phyloP scores from a whole-genome alignment of 2,888 invertebrate species.

The Chironomus riparius region DNA sequence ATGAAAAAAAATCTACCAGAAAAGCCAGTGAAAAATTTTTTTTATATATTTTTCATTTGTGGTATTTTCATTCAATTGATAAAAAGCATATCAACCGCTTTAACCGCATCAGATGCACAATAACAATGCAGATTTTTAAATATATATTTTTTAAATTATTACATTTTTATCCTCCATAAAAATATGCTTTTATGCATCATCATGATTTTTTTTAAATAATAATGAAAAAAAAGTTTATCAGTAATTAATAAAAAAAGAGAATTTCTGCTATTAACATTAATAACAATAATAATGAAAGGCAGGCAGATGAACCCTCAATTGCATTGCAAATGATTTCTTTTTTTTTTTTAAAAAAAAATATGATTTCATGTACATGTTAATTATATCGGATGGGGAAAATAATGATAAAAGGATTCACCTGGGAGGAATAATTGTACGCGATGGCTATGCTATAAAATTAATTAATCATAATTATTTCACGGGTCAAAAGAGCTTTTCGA shows the following conservation, averaged over 20 bases:
- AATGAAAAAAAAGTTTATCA: neutral
- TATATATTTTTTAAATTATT: slow-evolving; percentile 6
- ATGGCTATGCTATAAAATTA: slow-evolving; percentile 16
- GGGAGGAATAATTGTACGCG: neutral
- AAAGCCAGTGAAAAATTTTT: neutral
- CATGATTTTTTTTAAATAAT: neutral
- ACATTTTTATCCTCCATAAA: slow-evolving; percentile 1
- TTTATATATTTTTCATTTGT: neutral
- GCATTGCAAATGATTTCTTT: neutral
- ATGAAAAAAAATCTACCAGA: no score
- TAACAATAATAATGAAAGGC: neutral
- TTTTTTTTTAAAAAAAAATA: neutral
- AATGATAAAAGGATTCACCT: slow-evolving; percentile 15
- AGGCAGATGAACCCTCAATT: neutral
- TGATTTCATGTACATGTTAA: neutral
- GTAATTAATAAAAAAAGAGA: neutral
- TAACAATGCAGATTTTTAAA: slow-evolving; percentile 12
- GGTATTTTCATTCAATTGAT: neutral
- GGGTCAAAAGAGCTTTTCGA: slow-evolving; percentile 4
- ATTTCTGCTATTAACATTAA: no score
- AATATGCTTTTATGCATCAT: slow-evolving; percentile 2
- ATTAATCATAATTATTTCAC: slow-evolving; percentile 24
- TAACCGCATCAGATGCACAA: slow-evolving; percentile 20
- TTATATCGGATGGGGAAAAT: neutral
- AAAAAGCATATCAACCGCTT: slow-evolving; percentile 5